A percentile compares a stretch with the other conserved stretches of the same genome.
phyloP scores from a whole-genome alignment of 2,888 invertebrate species.

The Mayetiola destructor region DNA sequence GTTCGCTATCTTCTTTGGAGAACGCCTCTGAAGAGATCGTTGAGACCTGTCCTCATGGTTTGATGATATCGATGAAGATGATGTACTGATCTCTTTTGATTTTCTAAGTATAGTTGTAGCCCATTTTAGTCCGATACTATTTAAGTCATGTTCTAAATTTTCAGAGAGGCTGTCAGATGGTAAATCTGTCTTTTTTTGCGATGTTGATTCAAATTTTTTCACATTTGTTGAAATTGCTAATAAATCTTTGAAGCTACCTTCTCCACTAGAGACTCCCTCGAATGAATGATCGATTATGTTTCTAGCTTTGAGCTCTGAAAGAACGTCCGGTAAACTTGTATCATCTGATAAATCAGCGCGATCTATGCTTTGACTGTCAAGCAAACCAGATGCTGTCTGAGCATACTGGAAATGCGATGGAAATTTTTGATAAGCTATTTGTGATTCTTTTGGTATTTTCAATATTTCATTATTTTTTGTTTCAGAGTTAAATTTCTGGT shows the following conservation, averaged over 20 bases:
- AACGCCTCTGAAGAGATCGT: background rate
- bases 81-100: constrained; percentile 40
- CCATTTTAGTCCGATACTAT: constrained; percentile 51
- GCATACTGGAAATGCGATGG: constrained; percentile 27
- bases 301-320: constrained; percentile 40
- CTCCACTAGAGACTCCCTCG: background rate
- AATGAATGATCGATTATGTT: constrained; percentile 41
- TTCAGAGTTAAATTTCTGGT: background rate
- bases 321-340: constrained; percentile 39
- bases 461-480: background rate
- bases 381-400: constrained; percentile 21
- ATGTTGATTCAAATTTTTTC: constrained; percentile 19
- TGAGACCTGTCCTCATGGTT: background rate
- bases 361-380: constrained; percentile 25
- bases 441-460: background rate
- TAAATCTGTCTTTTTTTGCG: background rate
- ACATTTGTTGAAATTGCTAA: background rate
- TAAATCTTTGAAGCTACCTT: background rate
- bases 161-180: constrained; percentile 25
- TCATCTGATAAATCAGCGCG: constrained; percentile 18
- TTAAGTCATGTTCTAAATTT: constrained; percentile 49
- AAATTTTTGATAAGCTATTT: constrained; percentile 26
- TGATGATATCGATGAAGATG: background rate
- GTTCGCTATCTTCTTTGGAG: background rate
- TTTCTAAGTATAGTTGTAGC: constrained; percentile 51